These are phyloP conservation scores for Cisticola juncidis DNA, from an alignment of 2,113 vertebrate species.

Conservation along the genomic window DNA sequence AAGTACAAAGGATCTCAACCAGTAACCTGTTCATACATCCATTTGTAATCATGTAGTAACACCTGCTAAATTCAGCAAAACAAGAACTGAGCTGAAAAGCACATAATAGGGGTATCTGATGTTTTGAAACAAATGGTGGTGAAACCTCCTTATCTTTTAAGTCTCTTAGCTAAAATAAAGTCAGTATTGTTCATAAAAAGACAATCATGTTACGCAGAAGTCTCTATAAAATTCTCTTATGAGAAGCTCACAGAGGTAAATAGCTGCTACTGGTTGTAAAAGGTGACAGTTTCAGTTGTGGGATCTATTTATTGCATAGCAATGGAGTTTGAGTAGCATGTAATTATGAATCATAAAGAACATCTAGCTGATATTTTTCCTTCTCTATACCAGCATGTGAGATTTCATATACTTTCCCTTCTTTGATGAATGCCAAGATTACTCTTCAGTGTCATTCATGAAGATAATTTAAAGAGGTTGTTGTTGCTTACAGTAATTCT, in stretches of 20 bases:
- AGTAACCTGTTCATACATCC: neutral
- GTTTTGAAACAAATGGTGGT: neutral
- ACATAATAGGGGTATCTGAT: neutral
- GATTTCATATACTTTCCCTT: neutral
- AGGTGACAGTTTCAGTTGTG: neutral
- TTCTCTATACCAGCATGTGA: neutral
- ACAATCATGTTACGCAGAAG: neutral
- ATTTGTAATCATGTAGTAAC: neutral
- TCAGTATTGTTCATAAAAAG: neutral
- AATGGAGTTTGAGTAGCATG: neutral
- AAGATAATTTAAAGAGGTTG: neutral
- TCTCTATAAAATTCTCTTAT: neutral
- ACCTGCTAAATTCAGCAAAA: neutral
- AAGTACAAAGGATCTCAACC: neutral
- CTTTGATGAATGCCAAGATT: neutral
- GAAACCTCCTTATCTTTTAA: neutral
- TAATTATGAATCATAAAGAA: neutral
- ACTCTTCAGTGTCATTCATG: neutral
- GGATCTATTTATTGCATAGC: neutral
- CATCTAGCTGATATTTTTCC: neutral
- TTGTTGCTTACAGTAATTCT: neutral
- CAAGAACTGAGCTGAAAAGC: neutral
- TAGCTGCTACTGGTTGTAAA: neutral
- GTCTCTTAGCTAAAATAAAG: neutral
- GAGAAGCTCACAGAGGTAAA: neutral